phyloP scores from a whole-genome alignment of 2,888 invertebrate genomes.

The Acronicta alni region DNA sequence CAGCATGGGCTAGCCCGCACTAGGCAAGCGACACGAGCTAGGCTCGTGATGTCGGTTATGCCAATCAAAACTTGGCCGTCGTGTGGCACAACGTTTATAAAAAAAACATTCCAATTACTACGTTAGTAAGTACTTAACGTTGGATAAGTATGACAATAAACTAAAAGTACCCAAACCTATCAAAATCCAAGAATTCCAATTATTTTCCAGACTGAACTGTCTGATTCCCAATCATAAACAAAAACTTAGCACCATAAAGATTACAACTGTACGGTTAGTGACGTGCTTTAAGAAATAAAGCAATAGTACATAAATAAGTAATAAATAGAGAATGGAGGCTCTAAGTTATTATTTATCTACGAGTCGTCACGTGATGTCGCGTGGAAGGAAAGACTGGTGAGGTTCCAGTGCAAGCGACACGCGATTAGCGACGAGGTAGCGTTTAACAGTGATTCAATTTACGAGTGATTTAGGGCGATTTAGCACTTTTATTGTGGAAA shows the following conservation, averaged over 20 bases:
- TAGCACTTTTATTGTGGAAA: too few species aligned
- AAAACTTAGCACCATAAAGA: conserved; percentile 44
- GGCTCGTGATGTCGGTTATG: too few species aligned
- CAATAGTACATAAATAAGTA: conserved; percentile 67
- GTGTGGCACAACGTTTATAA: too few species aligned
- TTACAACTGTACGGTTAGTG: conserved; percentile 29
- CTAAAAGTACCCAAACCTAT: too few species aligned
- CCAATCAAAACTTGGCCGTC: too few species aligned
- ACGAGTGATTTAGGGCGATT: too few species aligned
- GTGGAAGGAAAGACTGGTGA: conserved; percentile 68
- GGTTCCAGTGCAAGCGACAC: conserved; percentile 56
- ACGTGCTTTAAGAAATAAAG: conserved; percentile 59
- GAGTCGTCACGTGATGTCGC: conserved; percentile 72
- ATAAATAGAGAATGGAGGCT: conserved; percentile 65
- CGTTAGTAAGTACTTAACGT: too few species aligned
- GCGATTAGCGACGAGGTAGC: background rate
- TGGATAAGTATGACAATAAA: too few species aligned
- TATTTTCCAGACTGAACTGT: background rate
- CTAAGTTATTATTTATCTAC: conserved; percentile 62
- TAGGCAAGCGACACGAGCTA: too few species aligned
- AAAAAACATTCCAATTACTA: too few species aligned
- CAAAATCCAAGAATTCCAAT: background rate
- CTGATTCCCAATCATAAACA: conserved; percentile 42
- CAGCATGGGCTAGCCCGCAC: too few species aligned
- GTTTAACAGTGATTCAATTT: background rate